Evolutionary conservation across 2,888 invertebrate genomes (phyloP).

Genomic region (Amiota communis): DNA sequence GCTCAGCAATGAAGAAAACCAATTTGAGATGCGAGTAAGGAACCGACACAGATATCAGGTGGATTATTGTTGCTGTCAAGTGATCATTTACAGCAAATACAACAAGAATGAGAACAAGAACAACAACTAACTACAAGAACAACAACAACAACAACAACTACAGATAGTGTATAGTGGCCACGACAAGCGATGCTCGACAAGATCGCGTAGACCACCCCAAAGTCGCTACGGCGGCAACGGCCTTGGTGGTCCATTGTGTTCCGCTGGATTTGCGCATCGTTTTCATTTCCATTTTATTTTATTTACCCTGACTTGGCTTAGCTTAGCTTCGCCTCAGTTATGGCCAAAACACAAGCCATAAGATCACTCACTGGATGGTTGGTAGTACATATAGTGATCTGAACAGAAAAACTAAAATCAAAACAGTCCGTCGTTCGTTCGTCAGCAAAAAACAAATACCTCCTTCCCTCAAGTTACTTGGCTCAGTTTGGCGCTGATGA

Average conservation of each 20-base stretch:
- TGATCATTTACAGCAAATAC: slow-evolving; percentile 52
- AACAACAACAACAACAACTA: slow-evolving; percentile 1
- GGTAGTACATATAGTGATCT: too few relatives aligned
- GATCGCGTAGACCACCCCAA: slow-evolving; percentile 58
- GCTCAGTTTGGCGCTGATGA: slow-evolving; percentile 5
- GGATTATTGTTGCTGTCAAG: slow-evolving; percentile 45
- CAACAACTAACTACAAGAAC: slow-evolving; percentile 33
- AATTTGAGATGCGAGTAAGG: slow-evolving; percentile 31
- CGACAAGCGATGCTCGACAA: slow-evolving; percentile 8
- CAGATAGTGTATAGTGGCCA: background rate
- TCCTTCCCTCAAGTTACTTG: background rate
- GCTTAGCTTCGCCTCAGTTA: slow-evolving; percentile 13
- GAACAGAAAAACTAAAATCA: too few relatives aligned
- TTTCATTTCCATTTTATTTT: background rate
- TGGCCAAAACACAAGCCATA: slow-evolving; percentile 1
- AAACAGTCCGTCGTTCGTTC: too few relatives aligned
- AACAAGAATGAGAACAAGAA: slow-evolving; percentile 43
- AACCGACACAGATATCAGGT: slow-evolving; percentile 55
- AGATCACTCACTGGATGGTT: background rate
- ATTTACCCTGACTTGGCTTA: background rate
- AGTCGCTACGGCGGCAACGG: slow-evolving; percentile 20
- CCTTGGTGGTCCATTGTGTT: slow-evolving; percentile 41
- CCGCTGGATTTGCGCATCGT: slow-evolving; percentile 17
- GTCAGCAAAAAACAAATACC: background rate
- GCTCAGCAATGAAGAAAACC: background rate